phyloP scores from a whole-genome alignment of 2,113 vertebrate species.

The Oryzias woworae region DNA sequence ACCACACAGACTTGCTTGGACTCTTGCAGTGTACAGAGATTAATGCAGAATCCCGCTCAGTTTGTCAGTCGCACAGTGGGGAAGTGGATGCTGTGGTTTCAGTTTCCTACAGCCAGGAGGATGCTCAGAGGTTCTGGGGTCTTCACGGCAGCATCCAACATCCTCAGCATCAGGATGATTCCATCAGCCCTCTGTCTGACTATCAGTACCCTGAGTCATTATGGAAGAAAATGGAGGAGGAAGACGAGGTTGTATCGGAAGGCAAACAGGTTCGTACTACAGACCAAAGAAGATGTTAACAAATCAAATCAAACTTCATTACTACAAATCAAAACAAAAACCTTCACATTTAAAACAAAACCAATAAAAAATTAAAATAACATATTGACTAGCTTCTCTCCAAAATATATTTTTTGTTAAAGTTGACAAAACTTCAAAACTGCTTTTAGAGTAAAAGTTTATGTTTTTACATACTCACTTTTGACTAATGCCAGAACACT shows the following conservation, averaged over 20 bases:
- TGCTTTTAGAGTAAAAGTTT: too few species aligned
- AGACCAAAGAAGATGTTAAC: too few species aligned
- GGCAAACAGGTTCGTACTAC: conserved; percentile 55
- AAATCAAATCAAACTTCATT: too few species aligned
- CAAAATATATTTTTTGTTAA: too few species aligned
- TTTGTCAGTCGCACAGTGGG: conserved; percentile 23
- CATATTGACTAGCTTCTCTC: too few species aligned
- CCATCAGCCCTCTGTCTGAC: conserved; percentile 55
- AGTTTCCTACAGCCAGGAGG: conserved; percentile 60
- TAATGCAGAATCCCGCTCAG: neutral
- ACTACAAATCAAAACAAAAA: too few species aligned
- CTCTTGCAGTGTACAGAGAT: conserved; percentile 78
- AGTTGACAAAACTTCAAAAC: too few species aligned
- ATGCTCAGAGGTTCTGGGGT: conserved; percentile 64
- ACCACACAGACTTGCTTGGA: conserved; percentile 80
- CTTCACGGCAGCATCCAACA: conserved; percentile 27
- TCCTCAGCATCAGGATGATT: conserved; percentile 23
- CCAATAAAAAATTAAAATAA: too few species aligned
- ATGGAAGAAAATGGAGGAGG: conserved; percentile 63
- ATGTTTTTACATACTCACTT: too few species aligned
- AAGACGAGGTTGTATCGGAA: conserved; percentile 45
- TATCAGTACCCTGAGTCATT: conserved; percentile 64
- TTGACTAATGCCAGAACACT: too few species aligned
- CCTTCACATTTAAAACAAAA: too few species aligned
- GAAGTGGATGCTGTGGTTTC: conserved; percentile 73